A percentile compares a stretch with the other conserved stretches of the same genome.
These are phyloP conservation scores for Pseudachorutes palmiensis DNA, from an alignment of 1,140 invertebrate species.

Conservation along the genomic window DNA sequence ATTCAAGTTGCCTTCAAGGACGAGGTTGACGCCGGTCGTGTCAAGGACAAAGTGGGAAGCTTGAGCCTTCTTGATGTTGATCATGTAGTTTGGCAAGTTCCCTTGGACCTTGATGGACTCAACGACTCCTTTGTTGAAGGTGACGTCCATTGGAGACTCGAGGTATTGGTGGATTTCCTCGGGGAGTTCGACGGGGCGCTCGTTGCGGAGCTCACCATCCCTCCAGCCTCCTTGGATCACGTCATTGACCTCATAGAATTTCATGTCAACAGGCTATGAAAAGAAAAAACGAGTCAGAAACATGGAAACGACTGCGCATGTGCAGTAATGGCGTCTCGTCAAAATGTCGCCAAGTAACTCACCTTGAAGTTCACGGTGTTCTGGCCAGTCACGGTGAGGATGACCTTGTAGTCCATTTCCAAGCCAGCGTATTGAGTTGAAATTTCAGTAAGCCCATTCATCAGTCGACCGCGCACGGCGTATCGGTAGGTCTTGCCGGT, in stretches of 20 bases:
- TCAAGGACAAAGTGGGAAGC: conserved; percentile 29
- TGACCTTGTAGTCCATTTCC: conserved; percentile 25
- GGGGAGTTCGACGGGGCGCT: not conserved
- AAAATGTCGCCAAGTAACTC: conserved; percentile 9
- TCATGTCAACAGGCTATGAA: conserved; percentile 22
- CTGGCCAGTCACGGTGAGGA: not conserved
- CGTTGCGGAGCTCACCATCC: conserved; percentile 18
- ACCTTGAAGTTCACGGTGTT: conserved; percentile 24
- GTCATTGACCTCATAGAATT: conserved; percentile 26
- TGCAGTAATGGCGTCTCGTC: too few species aligned
- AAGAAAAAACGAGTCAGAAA: conserved; percentile 4
- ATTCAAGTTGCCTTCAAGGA: conserved; percentile 35
- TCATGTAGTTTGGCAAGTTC: conserved; percentile 20
- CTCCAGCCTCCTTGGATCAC: conserved; percentile 24
- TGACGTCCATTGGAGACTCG: conserved; percentile 22
- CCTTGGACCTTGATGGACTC: conserved; percentile 18
- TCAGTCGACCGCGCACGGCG: conserved; percentile 22
- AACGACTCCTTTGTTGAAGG: conserved; percentile 25
- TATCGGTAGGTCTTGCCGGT: conserved; percentile 24
- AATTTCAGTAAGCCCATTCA: conserved; percentile 28
- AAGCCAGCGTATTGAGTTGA: conserved; percentile 27
- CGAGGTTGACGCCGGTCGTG: conserved; percentile 18
- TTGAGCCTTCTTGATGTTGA: conserved; percentile 34
- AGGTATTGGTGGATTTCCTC: conserved; percentile 20
- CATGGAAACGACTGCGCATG: too few species aligned